These are phyloP conservation scores for Phortica okadai DNA, from an alignment of 2,888 invertebrate species.

Conservation along the genomic window DNA sequence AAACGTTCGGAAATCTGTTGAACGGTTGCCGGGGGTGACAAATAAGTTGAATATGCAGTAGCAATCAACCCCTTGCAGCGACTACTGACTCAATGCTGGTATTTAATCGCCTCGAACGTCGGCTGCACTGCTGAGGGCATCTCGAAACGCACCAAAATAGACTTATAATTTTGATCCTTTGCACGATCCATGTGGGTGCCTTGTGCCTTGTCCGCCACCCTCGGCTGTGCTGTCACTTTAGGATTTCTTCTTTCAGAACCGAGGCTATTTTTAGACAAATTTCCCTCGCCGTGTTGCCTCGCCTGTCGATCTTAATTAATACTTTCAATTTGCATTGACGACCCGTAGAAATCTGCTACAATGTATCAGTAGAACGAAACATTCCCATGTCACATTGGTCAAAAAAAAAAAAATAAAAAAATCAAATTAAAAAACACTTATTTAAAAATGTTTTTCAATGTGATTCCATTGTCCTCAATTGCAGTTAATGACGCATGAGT, in stretches of 20 bases:
- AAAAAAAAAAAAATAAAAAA: not conserved
- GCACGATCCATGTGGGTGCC: constrained; percentile 52
- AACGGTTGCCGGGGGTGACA: constrained; percentile 64
- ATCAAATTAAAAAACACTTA: constrained; percentile 44
- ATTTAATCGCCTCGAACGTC: constrained; percentile 28
- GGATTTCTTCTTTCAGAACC: not conserved
- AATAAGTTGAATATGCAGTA: constrained; percentile 46
- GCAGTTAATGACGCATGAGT: constrained; percentile 51
- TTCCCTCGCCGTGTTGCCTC: constrained; percentile 35
- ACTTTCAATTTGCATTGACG: constrained; percentile 43
- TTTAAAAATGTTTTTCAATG: constrained; percentile 15
- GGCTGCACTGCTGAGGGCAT: constrained; percentile 42
- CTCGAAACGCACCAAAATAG: constrained; percentile 5
- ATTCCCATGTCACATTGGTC: constrained; percentile 52
- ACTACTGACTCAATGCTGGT: constrained; percentile 51
- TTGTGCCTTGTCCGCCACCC: constrained; percentile 8
- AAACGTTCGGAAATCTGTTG: constrained; percentile 56
- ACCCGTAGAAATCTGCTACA: constrained; percentile 53
- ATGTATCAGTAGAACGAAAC: constrained; percentile 53
- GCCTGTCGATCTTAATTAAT: constrained; percentile 61
- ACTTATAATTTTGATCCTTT: not conserved
- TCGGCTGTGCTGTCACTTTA: not conserved
- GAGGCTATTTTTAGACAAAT: constrained; percentile 52
- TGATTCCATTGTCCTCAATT: not conserved
- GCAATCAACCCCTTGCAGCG: constrained; percentile 50